These are phyloP conservation scores for Seriola aureovittata DNA, from an alignment of 2,113 vertebrate genomes.

Conservation along the genomic window DNA sequence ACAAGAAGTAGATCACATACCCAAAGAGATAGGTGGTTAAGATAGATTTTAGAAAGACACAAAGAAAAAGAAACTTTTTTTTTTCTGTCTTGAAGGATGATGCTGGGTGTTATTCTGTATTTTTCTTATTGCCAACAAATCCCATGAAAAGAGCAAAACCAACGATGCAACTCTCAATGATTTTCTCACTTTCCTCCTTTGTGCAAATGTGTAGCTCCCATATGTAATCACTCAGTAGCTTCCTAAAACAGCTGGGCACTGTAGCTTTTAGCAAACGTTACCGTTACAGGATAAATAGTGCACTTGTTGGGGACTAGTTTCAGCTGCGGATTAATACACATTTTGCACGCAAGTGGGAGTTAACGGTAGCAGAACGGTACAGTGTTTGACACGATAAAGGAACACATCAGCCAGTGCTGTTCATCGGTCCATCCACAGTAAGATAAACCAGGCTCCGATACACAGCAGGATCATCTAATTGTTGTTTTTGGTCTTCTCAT, in stretches of 20 bases:
- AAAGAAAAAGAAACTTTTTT: too few species aligned
- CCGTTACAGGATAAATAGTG: background rate
- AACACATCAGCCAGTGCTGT: too few species aligned
- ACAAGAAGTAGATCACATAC: background rate
- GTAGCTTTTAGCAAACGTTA: background rate
- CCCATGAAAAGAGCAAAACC: constrained; percentile 1
- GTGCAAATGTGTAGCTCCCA: background rate
- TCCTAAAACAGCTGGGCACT: background rate
- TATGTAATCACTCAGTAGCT: too few species aligned
- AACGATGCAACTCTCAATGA: background rate
- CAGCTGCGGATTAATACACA: background rate
- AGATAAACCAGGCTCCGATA: too few species aligned
- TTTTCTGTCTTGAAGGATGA: background rate
- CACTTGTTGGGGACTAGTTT: background rate
- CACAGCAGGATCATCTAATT: too few species aligned
- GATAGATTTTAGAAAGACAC: background rate
- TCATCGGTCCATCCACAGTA: too few species aligned
- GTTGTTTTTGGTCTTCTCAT: too few species aligned
- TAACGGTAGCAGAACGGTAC: background rate
- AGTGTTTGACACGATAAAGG: too few species aligned
- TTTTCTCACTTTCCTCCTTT: background rate
- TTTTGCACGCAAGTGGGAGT: too few species aligned
- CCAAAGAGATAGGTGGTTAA: background rate
- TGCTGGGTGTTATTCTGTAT: background rate
- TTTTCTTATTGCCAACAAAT: background rate